Evolutionary conservation across 37 sponge, comb jelly and placozoan species (phyloP).

Genomic region (Aphrocallistes beatrix): DNA sequence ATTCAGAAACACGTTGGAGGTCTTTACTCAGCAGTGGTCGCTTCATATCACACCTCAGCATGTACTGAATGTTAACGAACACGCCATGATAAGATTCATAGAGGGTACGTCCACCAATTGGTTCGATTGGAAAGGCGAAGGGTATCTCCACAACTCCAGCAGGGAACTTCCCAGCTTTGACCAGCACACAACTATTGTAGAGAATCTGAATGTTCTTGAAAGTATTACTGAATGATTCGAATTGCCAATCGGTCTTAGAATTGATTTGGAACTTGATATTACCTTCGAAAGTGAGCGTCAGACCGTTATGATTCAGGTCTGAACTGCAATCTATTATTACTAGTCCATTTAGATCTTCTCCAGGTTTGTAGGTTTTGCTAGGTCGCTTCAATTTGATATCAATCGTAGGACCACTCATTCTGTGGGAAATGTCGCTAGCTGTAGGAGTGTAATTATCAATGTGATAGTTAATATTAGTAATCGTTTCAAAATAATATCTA

Average conservation of each 20-base stretch:
- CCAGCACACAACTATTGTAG: slow-evolving; percentile 47
- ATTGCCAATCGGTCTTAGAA: slow-evolving; percentile 90
- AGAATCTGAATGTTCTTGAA: slow-evolving; percentile 83
- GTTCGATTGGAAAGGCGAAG: slow-evolving; percentile 76
- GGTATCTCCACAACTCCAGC: slow-evolving; percentile 74
- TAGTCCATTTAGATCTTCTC: slow-evolving; percentile 70
- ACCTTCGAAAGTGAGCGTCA: slow-evolving; percentile 78
- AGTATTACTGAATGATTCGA: slow-evolving; percentile 97
- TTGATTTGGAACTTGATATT: slow-evolving; percentile 81
- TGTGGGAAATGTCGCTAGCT: too few relatives aligned
- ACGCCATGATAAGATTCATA: slow-evolving; percentile 98
- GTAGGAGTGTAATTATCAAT: too few relatives aligned
- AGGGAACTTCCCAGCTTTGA: slow-evolving; percentile 72
- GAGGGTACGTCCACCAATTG: slow-evolving; percentile 57
- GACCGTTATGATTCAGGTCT: slow-evolving; percentile 73
- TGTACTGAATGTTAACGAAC: slow-evolving; percentile 88
- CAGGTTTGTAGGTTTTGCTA: slow-evolving; percentile 79
- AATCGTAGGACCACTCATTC: slow-evolving; percentile 39
- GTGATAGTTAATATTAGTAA: too few relatives aligned
- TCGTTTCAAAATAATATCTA: too few relatives aligned
- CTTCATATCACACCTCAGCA: slow-evolving; percentile 69
- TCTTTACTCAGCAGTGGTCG: slow-evolving; percentile 72
- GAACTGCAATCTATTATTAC: slow-evolving; percentile 53
- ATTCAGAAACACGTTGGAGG: slow-evolving; percentile 64
- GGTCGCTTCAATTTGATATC: slow-evolving; percentile 80